These are phyloP conservation scores for Tachuris rubrigastra DNA, from an alignment of 2,113 vertebrate species.

Conservation along the genomic window DNA sequence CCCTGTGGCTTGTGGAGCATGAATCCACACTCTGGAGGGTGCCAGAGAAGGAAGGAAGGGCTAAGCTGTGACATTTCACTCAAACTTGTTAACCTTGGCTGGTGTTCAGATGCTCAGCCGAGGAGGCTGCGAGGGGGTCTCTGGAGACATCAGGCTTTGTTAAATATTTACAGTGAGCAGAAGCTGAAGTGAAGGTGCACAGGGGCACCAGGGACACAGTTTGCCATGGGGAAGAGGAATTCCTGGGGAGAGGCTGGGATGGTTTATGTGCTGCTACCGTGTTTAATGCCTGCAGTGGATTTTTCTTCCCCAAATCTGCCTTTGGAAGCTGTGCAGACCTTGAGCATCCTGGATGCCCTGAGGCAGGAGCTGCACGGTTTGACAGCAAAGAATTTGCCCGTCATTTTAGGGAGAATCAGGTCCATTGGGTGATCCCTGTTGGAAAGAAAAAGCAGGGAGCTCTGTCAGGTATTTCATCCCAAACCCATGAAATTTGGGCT, in stretches of 20 bases:
- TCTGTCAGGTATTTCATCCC: not conserved
- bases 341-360: not conserved
- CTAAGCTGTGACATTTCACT: slow-evolving; percentile 38
- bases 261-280: not conserved
- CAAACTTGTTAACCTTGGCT: slow-evolving; percentile 62
- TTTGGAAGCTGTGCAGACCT: not conserved
- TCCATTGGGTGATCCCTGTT: not conserved
- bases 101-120: not conserved
- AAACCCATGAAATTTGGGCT: not conserved
- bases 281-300: not conserved
- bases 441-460: not conserved
- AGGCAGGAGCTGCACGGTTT: not conserved
- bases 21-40: slow-evolving; percentile 34
- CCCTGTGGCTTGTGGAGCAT: slow-evolving; percentile 32
- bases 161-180: slow-evolving; percentile 46
- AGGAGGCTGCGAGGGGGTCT: not conserved
- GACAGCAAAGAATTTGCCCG: not conserved
- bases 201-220: not conserved
- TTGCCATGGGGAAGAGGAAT: not conserved
- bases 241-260: not conserved
- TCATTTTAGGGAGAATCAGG: not conserved
- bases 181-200: slow-evolving; percentile 10
- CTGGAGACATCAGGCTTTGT: not conserved
- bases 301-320: not conserved
- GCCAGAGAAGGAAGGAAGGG: slow-evolving; percentile 48